Evolutionary conservation across 1,140 invertebrate genomes (phyloP).

Genomic region (Drosophila burlai): DNA sequence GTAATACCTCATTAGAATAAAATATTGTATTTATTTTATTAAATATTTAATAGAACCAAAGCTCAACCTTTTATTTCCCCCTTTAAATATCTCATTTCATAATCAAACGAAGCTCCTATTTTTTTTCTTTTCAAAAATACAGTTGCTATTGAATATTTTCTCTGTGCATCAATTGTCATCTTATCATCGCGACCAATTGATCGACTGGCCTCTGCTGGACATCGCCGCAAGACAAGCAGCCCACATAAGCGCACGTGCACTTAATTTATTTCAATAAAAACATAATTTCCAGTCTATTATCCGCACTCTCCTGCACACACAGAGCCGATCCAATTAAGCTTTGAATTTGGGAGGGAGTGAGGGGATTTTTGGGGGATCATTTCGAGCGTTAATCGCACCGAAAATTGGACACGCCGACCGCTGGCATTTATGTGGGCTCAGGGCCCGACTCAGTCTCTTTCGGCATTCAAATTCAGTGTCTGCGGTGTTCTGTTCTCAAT

Average conservation of each 20-base stretch:
- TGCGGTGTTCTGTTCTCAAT: slow-evolving; percentile 42
- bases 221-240: slow-evolving; percentile 23
- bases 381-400: slow-evolving; percentile 73
- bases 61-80: background rate
- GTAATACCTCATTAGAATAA: background rate
- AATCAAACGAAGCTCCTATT: accelerated
- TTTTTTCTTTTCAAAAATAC: too few relatives aligned
- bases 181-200: slow-evolving; percentile 50
- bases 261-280: slow-evolving; percentile 83
- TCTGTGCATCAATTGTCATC: slow-evolving; percentile 33
- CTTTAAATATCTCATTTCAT: background rate
- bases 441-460: background rate
- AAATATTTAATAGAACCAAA: background rate
- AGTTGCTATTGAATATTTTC: too few relatives aligned
- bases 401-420: slow-evolving; percentile 67
- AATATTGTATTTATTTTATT: background rate
- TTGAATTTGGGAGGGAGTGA: background rate
- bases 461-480: slow-evolving; percentile 41
- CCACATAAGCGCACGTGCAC: slow-evolving; percentile 78
- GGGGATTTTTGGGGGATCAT: slow-evolving; percentile 17
- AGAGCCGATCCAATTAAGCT: slow-evolving; percentile 72
- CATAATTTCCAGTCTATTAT: slow-evolving; percentile 81
- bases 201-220: slow-evolving; percentile 17
- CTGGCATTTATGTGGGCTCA: slow-evolving; percentile 65
- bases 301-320: slow-evolving; percentile 52